Percentiles rank a stretch among this genome's conserved stretches.
phyloP scores from a whole-genome alignment of 1,140 invertebrate species.

The Cotesia typhae region DNA sequence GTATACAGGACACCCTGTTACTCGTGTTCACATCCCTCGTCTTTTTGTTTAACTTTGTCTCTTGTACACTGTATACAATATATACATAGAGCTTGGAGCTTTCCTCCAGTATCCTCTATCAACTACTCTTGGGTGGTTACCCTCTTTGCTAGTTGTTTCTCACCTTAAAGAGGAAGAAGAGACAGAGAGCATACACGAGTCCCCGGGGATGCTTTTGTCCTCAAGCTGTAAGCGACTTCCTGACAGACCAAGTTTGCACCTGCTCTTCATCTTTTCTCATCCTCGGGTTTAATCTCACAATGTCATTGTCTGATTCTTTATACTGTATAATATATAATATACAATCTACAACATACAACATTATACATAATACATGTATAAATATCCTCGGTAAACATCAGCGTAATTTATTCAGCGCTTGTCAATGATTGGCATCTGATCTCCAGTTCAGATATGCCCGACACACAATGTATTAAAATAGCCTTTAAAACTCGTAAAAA shows the following conservation, averaged over 20 bases:
- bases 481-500: too few relatives aligned
- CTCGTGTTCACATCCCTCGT: slow-evolving; percentile 45
- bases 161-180: slow-evolving; percentile 23
- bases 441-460: too few relatives aligned
- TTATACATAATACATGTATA: too few relatives aligned
- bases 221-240: slow-evolving; percentile 66
- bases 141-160: slow-evolving; percentile 35
- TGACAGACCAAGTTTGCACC: slow-evolving; percentile 66
- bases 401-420: too few relatives aligned
- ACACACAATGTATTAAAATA: too few relatives aligned
- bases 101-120: too few relatives aligned
- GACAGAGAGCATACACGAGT: slow-evolving; percentile 52
- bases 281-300: slow-evolving; percentile 45
- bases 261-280: slow-evolving; percentile 54
- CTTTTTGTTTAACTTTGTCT: slow-evolving; percentile 43
- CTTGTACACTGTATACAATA: slow-evolving; percentile 36
- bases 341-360: too few relatives aligned
- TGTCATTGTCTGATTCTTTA: slow-evolving; percentile 38
- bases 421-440: too few relatives aligned
- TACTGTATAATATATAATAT: slow-evolving; percentile 26
- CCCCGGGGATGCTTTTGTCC: slow-evolving; percentile 65
- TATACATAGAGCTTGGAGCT: too few relatives aligned
- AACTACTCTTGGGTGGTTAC: slow-evolving; percentile 9
- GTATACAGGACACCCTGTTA: slow-evolving; percentile 54
- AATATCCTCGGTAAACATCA: too few relatives aligned